Conservation (phyloP, 1,140 invertebrate species). For the Paracyclopina nana region DNA sequence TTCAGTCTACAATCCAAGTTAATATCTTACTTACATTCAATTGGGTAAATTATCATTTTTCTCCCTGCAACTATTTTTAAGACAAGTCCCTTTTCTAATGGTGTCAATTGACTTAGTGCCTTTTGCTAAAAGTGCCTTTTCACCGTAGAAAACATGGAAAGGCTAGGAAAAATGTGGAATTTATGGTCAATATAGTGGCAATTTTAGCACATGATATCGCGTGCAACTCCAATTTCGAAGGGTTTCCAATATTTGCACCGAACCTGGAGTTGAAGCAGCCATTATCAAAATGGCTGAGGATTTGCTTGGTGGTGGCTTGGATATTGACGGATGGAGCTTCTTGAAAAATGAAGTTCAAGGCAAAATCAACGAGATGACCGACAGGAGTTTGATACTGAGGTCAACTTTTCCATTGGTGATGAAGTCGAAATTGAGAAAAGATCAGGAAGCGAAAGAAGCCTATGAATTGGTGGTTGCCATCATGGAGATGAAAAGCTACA, state of each 20-base stretch:
- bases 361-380: constrained; percentile 1
- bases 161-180: no score
- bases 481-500: background rate
- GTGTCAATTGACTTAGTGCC: no score
- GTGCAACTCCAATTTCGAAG: no score
- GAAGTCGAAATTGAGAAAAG: background rate
- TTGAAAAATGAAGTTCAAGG: constrained; percentile 1
- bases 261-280: constrained; percentile 60
- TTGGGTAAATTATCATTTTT: no score
- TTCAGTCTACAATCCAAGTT: no score
- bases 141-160: no score
- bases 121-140: no score
- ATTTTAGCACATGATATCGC: no score
- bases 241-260: constrained; percentile 19
- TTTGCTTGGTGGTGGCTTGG: constrained; percentile 40
- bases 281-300: constrained; percentile 44
- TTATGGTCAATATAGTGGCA: no score
- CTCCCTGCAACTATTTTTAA: no score
- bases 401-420: background rate
- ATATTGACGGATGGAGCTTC: constrained; percentile 31
- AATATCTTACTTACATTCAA: no score
- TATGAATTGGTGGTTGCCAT: background rate
- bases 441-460: background rate
- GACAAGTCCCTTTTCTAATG: no score
- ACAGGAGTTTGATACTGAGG: background rate